Evolutionary conservation across 2,888 invertebrate species (phyloP).

Genomic region (Reticulitermes lucifugus): DNA sequence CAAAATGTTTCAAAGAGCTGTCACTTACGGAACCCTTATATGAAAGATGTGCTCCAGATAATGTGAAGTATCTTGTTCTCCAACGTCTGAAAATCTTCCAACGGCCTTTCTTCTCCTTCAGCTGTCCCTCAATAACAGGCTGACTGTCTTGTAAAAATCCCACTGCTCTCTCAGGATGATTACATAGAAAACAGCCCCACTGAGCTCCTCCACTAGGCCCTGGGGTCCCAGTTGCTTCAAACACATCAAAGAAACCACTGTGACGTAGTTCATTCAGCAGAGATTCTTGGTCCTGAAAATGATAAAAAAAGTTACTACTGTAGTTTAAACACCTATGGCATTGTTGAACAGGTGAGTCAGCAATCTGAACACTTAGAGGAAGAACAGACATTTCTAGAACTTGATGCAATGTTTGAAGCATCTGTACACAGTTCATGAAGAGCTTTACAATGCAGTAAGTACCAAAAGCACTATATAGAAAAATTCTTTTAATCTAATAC

Average conservation of each 20-base stretch:
- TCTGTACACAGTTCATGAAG: no score
- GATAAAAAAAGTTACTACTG: not conserved
- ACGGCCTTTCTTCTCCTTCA: constrained; percentile 92
- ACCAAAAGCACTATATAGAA: no score
- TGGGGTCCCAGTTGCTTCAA: constrained; percentile 77
- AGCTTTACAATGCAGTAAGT: no score
- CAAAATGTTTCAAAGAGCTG: not conserved
- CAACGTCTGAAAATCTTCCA: constrained; percentile 93
- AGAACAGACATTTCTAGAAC: no score
- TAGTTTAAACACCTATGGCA: not conserved
- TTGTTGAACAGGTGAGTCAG: no score
- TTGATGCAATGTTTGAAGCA: no score
- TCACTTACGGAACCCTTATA: constrained; percentile 83
- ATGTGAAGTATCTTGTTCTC: constrained; percentile 94
- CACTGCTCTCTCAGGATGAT: constrained; percentile 90
- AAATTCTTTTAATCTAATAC: no score
- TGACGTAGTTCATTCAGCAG: constrained; percentile 87
- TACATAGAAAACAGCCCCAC: constrained; percentile 96
- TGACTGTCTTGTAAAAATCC: constrained; percentile 82
- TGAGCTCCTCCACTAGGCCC: constrained; percentile 66
- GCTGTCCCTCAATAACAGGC: constrained; percentile 90
- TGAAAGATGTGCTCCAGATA: constrained; percentile 92
- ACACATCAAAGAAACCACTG: constrained; percentile 92
- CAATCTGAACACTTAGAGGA: no score
- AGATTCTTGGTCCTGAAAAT: constrained; percentile 83